Percentiles rank a stretch among this genome's conserved stretches.
These are phyloP conservation scores for Phytoseiulus persimilis DNA, from an alignment of 2,888 invertebrate genomes.

Conservation along the genomic window DNA sequence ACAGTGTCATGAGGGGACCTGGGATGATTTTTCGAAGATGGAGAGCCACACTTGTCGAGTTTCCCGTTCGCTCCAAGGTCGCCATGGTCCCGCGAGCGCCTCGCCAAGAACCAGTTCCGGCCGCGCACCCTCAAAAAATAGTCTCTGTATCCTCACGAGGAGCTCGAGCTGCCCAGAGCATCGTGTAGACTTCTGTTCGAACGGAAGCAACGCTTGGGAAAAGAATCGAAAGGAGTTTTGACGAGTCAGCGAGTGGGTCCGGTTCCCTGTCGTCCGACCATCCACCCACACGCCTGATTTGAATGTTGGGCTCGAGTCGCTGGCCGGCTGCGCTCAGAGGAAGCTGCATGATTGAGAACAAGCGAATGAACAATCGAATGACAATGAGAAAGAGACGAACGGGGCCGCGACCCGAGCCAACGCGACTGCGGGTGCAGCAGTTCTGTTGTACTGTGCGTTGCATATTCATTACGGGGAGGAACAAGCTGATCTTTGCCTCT, in stretches of 20 bases:
- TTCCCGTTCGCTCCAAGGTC: neutral
- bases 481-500: neutral
- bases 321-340: neutral
- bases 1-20: neutral
- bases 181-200: no score
- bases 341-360: neutral
- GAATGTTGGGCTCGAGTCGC: neutral
- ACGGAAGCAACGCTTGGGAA: no score
- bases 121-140: no score
- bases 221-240: no score
- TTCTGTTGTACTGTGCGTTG: neutral
- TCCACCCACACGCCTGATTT: neutral
- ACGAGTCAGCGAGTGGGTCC: no score
- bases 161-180: no score
- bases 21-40: neutral
- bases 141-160: no score
- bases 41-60: neutral
- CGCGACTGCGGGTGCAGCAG: neutral
- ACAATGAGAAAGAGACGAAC: neutral
- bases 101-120: no score
- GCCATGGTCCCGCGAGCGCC: neutral
- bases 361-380: no score
- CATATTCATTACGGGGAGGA: neutral
- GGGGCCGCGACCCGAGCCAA: neutral
- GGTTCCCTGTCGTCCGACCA: no score